Evolutionary conservation across 2,888 invertebrate genomes (phyloP).

Genomic region (Teleiodes luculella): DNA sequence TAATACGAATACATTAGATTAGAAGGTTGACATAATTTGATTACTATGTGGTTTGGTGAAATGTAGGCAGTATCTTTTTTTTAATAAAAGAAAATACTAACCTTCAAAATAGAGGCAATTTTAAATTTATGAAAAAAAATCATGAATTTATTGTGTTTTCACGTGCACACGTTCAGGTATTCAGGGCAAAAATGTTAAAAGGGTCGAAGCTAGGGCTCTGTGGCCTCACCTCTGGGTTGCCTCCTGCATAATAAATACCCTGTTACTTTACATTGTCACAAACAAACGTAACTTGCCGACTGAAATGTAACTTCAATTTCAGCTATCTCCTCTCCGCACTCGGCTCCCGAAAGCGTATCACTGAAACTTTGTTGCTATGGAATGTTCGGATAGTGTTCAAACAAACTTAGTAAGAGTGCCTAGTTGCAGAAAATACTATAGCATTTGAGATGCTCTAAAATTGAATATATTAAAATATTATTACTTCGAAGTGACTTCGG

Average conservation of each 20-base stretch:
- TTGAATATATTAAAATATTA: background rate
- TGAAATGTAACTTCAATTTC: conserved; percentile 9
- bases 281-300: conserved; percentile 1
- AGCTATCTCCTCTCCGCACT: background rate
- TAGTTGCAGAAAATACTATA: too few relatives aligned
- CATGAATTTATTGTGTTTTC: background rate
- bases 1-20: too few relatives aligned
- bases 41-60: too few relatives aligned
- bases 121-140: too few relatives aligned
- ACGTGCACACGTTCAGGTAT: background rate
- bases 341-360: background rate
- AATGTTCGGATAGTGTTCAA: background rate
- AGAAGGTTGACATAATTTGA: too few relatives aligned
- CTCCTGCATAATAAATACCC: conserved; percentile 9
- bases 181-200: background rate
- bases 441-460: background rate
- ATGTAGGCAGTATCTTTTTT: too few relatives aligned
- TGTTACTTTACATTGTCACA: conserved; percentile 9
- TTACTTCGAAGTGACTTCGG: background rate
- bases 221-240: background rate
- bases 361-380: conserved; percentile 3
- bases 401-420: background rate
- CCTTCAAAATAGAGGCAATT: too few relatives aligned
- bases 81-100: too few relatives aligned
- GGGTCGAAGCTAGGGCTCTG: background rate